Evolutionary conservation across 2,888 invertebrate species (phyloP), one percentile per base, ranked within the genome.

Genomic region (Polyommatus icarus): DNA sequence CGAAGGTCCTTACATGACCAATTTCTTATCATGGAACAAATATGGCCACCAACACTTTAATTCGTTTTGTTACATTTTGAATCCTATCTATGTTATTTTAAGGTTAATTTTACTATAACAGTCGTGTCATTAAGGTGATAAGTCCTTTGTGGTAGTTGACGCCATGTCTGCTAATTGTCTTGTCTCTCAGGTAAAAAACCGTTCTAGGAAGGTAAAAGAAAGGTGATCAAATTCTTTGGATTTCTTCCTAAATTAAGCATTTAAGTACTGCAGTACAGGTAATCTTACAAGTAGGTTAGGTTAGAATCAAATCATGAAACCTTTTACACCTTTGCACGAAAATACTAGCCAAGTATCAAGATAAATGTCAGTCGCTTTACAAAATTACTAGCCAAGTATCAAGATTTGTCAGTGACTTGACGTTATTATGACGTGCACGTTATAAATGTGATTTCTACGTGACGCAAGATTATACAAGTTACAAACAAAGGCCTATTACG

Each of bases 141-240:
- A 91, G 89, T 91, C 90, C 89, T 88, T 91, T 92, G 92, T 93
- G 92, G 40, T 46, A 18, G 73, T 90, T 92, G 93, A 93, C 93
- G 93, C 93, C 93, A 92, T 84, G 82, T 83, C 84, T 90, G 89
- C 92, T 94, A 93, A 94, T 94, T 93, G 93, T 91, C 91, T 92
- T 85, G 87, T 90, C 90, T 87, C 83, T 81, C 83, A 82, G 87
- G 84, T 88, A 90, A 91, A 91, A 75, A 72, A 67, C 20, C 46
- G 46, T 75, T 75, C 75, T 50, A 75, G 4, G 73, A 75, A 71
- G 36, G 36, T 36, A 40, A 75, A 54, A 29, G 75, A 50, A 75
- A 75, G 46, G 24, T 54, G 24, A 29, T 67, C 3, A 29, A 29
- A 15, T 67, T 67, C 29, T 29, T 29, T 20, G 67, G 12, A 20